These are phyloP conservation scores for Ciconia stormi DNA, from an alignment of 2,113 vertebrate genomes.

Conservation along the genomic window DNA sequence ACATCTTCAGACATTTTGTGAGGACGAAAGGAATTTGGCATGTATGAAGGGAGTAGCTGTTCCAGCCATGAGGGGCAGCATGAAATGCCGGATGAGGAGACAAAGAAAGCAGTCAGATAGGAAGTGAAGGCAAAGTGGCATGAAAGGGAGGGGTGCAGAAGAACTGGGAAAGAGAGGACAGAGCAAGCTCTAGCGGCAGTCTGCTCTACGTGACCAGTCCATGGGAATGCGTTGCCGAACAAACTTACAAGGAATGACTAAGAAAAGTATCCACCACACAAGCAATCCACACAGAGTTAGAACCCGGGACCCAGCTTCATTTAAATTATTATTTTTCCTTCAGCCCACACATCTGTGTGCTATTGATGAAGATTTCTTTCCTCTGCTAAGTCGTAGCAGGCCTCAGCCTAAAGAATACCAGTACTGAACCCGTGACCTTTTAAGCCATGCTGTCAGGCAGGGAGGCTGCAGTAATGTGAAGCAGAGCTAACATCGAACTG, in stretches of 20 bases:
- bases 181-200: background rate
- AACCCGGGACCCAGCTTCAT: background rate
- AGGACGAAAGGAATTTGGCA: background rate
- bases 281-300: accelerated
- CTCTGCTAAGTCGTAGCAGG: background rate
- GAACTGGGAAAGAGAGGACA: background rate
- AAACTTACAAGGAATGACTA: accelerated
- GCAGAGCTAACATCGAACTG: background rate
- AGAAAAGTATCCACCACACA: accelerated
- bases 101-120: background rate
- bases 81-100: background rate
- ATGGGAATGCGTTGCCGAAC: accelerated
- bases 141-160: background rate
- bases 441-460: background rate
- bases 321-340: background rate
- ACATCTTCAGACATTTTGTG: background rate
- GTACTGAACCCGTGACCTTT: slow-evolving; percentile 31
- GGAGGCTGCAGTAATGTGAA: slow-evolving; percentile 12
- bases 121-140: background rate
- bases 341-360: background rate
- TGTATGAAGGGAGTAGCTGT: background rate
- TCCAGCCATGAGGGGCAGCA: background rate
- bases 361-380: background rate
- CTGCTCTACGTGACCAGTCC: background rate
- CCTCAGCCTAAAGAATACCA: background rate